Evolutionary conservation across 1,140 invertebrate species (phyloP), one percentile per base, ranked within the genome.

Genomic region (Akabosia matsudoensis): DNA sequence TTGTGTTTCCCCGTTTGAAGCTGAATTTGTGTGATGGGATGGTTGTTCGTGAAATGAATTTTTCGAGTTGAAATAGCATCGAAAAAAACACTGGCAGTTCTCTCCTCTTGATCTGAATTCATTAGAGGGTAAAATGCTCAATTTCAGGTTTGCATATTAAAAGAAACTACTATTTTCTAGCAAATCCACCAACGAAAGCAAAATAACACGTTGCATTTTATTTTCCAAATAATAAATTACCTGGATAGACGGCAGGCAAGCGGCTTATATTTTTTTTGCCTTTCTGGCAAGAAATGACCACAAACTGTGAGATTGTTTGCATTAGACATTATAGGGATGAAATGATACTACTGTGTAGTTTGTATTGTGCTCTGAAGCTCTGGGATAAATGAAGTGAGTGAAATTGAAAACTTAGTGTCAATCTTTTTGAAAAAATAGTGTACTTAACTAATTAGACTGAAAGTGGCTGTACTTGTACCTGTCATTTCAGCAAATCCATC

Each of bases 381-480:
- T n/a, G n/a, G 10, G 30, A 7, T 2, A 67, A 7, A 30, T 10
- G 31, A 30, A 67, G 4, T 67, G 61, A 30, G 10, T 10, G 14
- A 31, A 31, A 67, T 7, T 45, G 37, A 45, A 18, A 45, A 18
- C 7, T 45, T 45, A 7, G 18, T 45, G 61, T 67, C 61, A 30
- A 28, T 2, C 24, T 30, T 67, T 67, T 56, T 67, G 28, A n/a
- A 67, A 67, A 30, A 67, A 67, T 67, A 67, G 10, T 67, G 31
- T 67, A 30, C 61, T 67, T 22, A 31, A 67, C 61, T 67, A 67
- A 67, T 67, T 67, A 67, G 61, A 28, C 28, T 67, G 26, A 67
- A 67, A 67, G 61, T 67, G 54, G 61, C 61, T 30, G 61, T 67
- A 30, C 61, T 67, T 67, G 61, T 67, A 67, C 61, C 61, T 67